Conservation (phyloP, 2,888 invertebrate genomes). For the Steinernema scapterisci region DNA sequence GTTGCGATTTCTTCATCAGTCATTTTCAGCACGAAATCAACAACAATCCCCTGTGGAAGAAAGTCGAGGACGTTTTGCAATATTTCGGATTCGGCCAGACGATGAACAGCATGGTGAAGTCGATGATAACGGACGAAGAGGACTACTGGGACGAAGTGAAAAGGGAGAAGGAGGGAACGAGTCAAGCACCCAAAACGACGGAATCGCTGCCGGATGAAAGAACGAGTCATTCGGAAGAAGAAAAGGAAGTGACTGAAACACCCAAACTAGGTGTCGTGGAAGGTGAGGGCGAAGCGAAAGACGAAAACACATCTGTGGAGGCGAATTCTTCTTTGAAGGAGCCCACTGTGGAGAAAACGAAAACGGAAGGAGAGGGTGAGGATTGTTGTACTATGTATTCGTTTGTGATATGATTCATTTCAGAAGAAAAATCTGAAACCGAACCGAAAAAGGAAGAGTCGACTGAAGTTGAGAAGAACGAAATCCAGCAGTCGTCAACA, state of each 20-base stretch:
- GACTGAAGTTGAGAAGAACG: not conserved
- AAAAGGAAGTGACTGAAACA: not conserved
- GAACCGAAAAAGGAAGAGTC: not conserved
- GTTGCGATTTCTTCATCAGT: not conserved
- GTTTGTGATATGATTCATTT: too few species aligned
- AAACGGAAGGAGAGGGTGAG: too few species aligned
- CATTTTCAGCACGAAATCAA: slow-evolving; percentile 48
- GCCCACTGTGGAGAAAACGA: too few species aligned
- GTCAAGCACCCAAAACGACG: not conserved
- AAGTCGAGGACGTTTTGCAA: slow-evolving; percentile 49
- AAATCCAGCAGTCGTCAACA: not conserved
- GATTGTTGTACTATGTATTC: too few species aligned
- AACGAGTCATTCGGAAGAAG: not conserved
- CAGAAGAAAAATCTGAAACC: not conserved
- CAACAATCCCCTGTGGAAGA: slow-evolving; percentile 54
- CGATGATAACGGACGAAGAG: slow-evolving; percentile 39
- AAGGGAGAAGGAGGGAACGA: not conserved
- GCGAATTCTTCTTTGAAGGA: too few species aligned
- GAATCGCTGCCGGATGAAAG: not conserved
- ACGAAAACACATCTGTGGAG: not conserved
- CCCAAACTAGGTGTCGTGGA: not conserved
- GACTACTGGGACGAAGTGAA: slow-evolving; percentile 43
- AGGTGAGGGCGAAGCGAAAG: not conserved
- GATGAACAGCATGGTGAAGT: slow-evolving; percentile 36
- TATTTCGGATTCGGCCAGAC: slow-evolving; percentile 50